A percentile compares a stretch with the other conserved stretches of the same genome.
phyloP scores from a whole-genome alignment of 2,797 vertebrate genomes.

The Neoniphon sammara region DNA sequence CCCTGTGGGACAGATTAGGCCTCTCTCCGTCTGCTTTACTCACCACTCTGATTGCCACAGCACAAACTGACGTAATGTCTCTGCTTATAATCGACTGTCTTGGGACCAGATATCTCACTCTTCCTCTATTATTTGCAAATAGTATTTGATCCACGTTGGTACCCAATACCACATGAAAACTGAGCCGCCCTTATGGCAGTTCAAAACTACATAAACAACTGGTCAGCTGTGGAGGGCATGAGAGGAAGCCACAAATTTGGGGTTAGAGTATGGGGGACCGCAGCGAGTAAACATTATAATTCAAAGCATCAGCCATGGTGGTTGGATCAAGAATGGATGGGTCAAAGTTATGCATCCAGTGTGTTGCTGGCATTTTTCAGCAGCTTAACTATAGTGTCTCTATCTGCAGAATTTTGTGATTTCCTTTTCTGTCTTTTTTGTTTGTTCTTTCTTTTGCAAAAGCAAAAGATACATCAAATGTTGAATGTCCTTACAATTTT shows the following conservation, averaged over 20 bases:
- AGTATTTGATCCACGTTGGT: slow-evolving; percentile 27
- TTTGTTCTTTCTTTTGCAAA: too few relatives aligned
- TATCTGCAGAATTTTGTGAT: too few relatives aligned
- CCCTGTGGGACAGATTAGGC: background rate
- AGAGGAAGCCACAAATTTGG: slow-evolving; percentile 70
- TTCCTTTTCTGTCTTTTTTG: too few relatives aligned
- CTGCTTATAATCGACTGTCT: slow-evolving; percentile 52
- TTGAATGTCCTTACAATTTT: too few relatives aligned
- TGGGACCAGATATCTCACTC: slow-evolving; percentile 30
- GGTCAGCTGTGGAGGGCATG: slow-evolving; percentile 58
- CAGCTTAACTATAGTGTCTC: background rate
- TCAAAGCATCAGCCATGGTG: slow-evolving; percentile 35
- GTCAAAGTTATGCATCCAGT: background rate
- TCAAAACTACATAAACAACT: slow-evolving; percentile 58
- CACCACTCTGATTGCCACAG: slow-evolving; percentile 9
- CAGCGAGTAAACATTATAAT: slow-evolving; percentile 64
- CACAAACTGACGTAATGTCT: slow-evolving; percentile 62
- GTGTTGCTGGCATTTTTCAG: background rate
- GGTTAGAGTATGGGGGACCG: slow-evolving; percentile 61
- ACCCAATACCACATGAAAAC: slow-evolving; percentile 41
- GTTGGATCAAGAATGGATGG: slow-evolving; percentile 22
- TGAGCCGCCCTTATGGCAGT: slow-evolving; percentile 27
- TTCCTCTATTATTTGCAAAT: slow-evolving; percentile 36
- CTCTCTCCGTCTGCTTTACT: slow-evolving; percentile 15
- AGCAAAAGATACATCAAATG: too few relatives aligned